Percentiles rank a stretch among this genome's conserved stretches.
Evolutionary conservation across 2,888 invertebrate genomes (phyloP).

Genomic region (Tetragonula carbonaria): DNA sequence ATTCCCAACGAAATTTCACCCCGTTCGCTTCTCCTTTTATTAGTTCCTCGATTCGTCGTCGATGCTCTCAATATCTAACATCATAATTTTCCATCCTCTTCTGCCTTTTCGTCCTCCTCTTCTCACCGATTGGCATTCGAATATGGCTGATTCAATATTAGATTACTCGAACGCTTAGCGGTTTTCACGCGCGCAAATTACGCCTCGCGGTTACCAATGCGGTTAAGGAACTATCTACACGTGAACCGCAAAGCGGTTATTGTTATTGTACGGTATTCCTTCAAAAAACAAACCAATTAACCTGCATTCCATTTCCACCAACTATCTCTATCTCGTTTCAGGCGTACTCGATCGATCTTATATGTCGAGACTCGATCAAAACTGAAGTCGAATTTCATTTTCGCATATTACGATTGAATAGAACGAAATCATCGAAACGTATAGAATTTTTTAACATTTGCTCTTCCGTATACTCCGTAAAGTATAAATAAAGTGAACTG

Average conservation of each 20-base stretch:
- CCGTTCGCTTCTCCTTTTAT: not conserved
- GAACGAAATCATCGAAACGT: no score
- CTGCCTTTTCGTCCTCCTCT: no score
- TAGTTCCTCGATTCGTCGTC: not conserved
- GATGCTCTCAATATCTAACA: not conserved
- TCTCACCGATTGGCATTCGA: not conserved
- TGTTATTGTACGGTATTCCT: not conserved
- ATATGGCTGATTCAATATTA: constrained; percentile 35
- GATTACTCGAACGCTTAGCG: constrained; percentile 40
- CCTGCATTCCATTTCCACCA: not conserved
- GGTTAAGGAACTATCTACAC: constrained; percentile 16
- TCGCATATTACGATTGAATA: no score
- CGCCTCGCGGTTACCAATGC: constrained; percentile 22
- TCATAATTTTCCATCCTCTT: not conserved
- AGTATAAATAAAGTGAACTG: no score
- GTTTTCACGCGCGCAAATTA: constrained; percentile 23
- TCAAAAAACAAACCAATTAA: constrained; percentile 18
- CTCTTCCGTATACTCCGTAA: no score
- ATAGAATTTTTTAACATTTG: no score
- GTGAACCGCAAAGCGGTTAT: not conserved
- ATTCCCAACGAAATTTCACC: not conserved
- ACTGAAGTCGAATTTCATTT: constrained; percentile 13
- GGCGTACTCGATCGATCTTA: no score
- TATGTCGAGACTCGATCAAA: constrained; percentile 14
- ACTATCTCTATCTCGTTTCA: not conserved